Evolutionary conservation across 2,797 vertebrate species (phyloP).

Genomic region (Periparus ater): DNA sequence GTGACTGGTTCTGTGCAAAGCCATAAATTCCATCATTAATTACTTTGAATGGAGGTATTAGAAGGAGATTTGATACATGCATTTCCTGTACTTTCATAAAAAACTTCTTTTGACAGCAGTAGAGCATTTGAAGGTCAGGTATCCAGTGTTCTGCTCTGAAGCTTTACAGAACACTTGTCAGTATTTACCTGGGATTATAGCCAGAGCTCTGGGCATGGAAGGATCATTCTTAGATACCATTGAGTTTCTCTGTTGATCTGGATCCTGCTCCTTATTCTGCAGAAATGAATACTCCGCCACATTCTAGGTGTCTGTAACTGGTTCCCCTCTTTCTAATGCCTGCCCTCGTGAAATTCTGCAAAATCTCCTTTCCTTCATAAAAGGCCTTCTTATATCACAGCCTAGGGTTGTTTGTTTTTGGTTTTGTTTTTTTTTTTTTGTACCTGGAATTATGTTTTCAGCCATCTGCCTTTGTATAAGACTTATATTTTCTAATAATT

Average conservation of each 20-base stretch:
- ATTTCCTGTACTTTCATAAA: neutral
- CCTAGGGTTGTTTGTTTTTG: no score
- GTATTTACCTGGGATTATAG: neutral
- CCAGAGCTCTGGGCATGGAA: neutral
- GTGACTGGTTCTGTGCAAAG: neutral
- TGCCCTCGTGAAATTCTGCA: neutral
- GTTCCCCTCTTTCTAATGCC: rapidly evolving
- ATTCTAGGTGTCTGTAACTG: neutral
- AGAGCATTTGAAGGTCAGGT: neutral
- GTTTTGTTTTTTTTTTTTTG: neutral
- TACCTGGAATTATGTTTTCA: neutral
- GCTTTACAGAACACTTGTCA: neutral
- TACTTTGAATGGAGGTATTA: neutral
- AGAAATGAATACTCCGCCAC: neutral
- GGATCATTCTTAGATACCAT: neutral
- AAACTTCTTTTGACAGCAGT: neutral
- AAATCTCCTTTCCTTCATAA: neutral
- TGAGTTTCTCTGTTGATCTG: neutral
- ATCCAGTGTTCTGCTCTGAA: neutral
- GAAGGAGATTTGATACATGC: neutral
- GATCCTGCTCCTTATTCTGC: neutral
- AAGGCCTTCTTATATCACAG: neutral
- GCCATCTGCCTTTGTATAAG: neutral
- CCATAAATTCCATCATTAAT: neutral
- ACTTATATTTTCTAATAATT: neutral